phyloP scores from a whole-genome alignment of 2,113 vertebrate genomes.

The Pipa parva region DNA sequence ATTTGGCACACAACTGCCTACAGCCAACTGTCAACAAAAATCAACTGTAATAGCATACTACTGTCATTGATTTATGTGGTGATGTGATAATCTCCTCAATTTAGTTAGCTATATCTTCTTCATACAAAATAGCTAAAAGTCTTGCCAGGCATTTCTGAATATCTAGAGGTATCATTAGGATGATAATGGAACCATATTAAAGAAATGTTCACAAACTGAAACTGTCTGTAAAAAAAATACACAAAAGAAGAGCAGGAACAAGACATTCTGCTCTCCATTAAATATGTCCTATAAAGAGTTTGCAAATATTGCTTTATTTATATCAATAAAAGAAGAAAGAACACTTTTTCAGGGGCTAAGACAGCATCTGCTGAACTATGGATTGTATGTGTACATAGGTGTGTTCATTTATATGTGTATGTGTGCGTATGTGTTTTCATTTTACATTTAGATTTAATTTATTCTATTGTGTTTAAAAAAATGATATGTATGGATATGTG shows the following conservation, averaged over 20 bases:
- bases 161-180: constrained; percentile 72
- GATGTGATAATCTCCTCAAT: constrained; percentile 82
- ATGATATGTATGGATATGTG: too few relatives aligned
- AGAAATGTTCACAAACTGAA: constrained; percentile 65
- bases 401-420: too few relatives aligned
- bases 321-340: too few relatives aligned
- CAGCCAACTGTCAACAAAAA: constrained; percentile 84
- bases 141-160: constrained; percentile 75
- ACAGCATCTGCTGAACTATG: too few relatives aligned
- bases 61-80: constrained; percentile 81
- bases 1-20: constrained; percentile 78
- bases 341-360: too few relatives aligned
- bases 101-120: constrained; percentile 71
- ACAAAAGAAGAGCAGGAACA: constrained; percentile 37
- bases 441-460: too few relatives aligned
- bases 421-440: too few relatives aligned
- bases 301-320: background rate
- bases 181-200: constrained; percentile 74
- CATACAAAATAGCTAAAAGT: constrained; percentile 69
- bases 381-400: too few relatives aligned
- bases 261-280: background rate
- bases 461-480: too few relatives aligned
- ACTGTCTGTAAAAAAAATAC: constrained; percentile 63
- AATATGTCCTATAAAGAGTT: background rate
- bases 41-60: constrained; percentile 73